phyloP scores from a whole-genome alignment of 2,113 vertebrate species.

The Oenanthe melanoleuca region DNA sequence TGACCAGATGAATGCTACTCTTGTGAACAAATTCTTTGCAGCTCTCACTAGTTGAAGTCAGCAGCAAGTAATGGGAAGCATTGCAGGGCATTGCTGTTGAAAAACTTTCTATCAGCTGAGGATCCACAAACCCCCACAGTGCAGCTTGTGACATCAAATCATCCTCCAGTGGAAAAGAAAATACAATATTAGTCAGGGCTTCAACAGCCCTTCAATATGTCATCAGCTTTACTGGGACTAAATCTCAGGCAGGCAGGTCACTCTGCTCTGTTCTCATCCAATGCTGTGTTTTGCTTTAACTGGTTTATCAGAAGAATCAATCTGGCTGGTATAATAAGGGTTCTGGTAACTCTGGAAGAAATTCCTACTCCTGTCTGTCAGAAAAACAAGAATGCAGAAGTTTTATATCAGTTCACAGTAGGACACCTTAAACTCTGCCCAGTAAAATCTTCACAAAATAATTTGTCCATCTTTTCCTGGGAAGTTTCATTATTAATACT shows the following conservation, averaged over 20 bases:
- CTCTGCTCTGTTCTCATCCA: not conserved
- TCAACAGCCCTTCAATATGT: not conserved
- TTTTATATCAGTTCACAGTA: slow-evolving; percentile 25
- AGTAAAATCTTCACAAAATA: not conserved
- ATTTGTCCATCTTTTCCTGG: not conserved
- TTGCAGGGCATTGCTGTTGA: not conserved
- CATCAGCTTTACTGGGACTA: not conserved
- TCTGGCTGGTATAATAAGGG: not conserved
- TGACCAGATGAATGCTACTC: not conserved
- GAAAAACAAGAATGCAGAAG: slow-evolving; percentile 17
- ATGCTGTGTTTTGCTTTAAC: not conserved
- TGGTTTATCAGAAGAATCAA: slow-evolving; percentile 24
- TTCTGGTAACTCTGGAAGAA: slow-evolving; percentile 11
- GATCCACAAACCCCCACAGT: not conserved
- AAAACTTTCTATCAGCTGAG: not conserved
- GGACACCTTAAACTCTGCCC: slow-evolving; percentile 24
- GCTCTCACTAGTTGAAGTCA: not conserved
- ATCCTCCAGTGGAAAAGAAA: not conserved
- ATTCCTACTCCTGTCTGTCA: not conserved
- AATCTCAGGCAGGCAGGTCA: slow-evolving; percentile 1
- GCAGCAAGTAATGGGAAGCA: not conserved
- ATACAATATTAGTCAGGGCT: not conserved
- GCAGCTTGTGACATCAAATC: not conserved
- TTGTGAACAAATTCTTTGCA: not conserved
- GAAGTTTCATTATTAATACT: slow-evolving; percentile 10